Conservation (phyloP, 1,140 invertebrate genomes). For the Elymnias hypermnestra region DNA sequence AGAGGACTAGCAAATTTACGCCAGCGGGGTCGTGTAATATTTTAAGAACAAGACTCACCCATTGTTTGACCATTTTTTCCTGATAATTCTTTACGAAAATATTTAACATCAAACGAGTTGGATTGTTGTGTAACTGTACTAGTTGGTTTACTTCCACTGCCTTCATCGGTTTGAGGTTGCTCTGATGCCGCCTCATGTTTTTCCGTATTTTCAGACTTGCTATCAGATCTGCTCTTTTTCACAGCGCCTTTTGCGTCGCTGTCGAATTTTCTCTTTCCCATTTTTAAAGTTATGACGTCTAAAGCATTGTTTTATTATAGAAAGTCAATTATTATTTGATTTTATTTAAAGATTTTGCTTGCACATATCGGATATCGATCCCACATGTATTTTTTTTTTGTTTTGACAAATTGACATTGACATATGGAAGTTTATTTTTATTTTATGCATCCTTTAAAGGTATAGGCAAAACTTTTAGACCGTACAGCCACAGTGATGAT, state of each 20-base stretch:
- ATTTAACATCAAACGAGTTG: slow-evolving; percentile 65
- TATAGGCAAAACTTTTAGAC: too few relatives aligned
- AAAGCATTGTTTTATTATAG: too few relatives aligned
- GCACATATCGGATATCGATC: background rate
- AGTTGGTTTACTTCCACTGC: slow-evolving; percentile 12
- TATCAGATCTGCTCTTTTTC: slow-evolving; percentile 34
- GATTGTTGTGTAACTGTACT: slow-evolving; percentile 25
- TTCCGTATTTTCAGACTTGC: slow-evolving; percentile 17
- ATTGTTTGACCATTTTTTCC: slow-evolving; percentile 56
- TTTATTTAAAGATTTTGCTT: too few relatives aligned
- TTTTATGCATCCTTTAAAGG: too few relatives aligned
- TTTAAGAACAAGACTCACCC: slow-evolving; percentile 54
- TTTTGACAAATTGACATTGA: background rate
- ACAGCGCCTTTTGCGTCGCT: slow-evolving; percentile 23
- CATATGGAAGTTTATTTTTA: background rate
- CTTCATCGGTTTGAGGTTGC: slow-evolving; percentile 44
- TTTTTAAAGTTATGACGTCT: too few relatives aligned
- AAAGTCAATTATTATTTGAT: too few relatives aligned
- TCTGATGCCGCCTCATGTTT: slow-evolving; percentile 18
- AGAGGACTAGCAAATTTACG: too few relatives aligned
- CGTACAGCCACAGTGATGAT: too few relatives aligned
- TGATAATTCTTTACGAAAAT: slow-evolving; percentile 65
- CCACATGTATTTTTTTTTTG: background rate
- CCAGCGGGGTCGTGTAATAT: too few relatives aligned
- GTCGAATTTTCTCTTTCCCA: slow-evolving; percentile 44